phyloP scores from a whole-genome alignment of 2,113 vertebrate genomes.

The Perca schrenkii region DNA sequence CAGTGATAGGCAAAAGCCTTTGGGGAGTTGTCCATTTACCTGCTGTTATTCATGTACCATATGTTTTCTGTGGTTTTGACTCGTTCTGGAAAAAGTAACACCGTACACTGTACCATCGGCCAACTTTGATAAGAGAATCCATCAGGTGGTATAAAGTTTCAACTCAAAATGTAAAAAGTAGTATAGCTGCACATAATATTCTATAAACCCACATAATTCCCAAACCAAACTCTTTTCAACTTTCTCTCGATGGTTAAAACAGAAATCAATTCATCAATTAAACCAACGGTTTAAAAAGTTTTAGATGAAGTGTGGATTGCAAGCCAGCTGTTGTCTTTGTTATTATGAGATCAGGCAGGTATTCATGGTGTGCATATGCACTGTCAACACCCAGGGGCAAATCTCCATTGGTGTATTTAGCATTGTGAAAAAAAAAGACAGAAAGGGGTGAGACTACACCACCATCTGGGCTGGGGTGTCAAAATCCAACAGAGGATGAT shows the following conservation, averaged over 20 bases:
- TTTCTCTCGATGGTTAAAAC: constrained; percentile 19
- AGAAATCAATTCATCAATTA: constrained; percentile 42
- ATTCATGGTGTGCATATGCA: constrained; percentile 74
- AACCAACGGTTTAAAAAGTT: constrained; percentile 41
- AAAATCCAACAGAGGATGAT: constrained; percentile 75
- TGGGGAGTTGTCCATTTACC: constrained; percentile 33
- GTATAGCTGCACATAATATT: not conserved
- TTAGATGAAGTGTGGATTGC: constrained; percentile 47
- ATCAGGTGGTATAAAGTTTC: not conserved
- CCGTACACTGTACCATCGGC: constrained; percentile 1
- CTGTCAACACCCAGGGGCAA: constrained; percentile 63
- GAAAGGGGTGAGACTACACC: constrained; percentile 60
- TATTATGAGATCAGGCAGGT: constrained; percentile 72
- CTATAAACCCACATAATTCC: not conserved
- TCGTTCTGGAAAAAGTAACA: constrained; percentile 28
- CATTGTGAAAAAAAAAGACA: constrained; percentile 44
- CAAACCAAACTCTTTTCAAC: not conserved
- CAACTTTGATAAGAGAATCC: not conserved
- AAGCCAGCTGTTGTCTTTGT: constrained; percentile 65
- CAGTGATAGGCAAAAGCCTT: constrained; percentile 23
- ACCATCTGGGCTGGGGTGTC: constrained; percentile 77
- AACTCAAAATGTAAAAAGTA: not conserved
- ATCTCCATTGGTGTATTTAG: constrained; percentile 65
- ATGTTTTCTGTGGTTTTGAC: constrained; percentile 37
- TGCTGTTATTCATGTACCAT: constrained; percentile 27